A percentile compares a stretch with the other conserved stretches of the same genome.
Evolutionary conservation across 2,888 invertebrate species (phyloP).

Genomic region (Agrenia bidenticulata): DNA sequence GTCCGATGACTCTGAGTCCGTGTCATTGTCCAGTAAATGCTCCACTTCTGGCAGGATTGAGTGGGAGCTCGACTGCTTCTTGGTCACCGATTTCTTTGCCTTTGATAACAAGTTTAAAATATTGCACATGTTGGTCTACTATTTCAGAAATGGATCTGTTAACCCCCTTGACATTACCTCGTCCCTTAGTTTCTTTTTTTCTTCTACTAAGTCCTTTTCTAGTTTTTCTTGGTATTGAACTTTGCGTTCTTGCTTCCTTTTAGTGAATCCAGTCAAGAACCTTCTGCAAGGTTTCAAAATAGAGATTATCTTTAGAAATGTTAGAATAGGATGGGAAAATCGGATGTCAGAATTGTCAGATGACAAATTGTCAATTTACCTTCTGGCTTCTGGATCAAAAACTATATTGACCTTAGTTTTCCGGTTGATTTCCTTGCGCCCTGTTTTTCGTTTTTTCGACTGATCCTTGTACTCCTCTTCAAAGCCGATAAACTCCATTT

Average conservation of each 20-base stretch:
- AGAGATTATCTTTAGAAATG: too few species aligned
- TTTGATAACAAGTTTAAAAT: too few species aligned
- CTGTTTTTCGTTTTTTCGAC: slow-evolving; percentile 11
- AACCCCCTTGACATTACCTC: slow-evolving; percentile 40
- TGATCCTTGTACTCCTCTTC: slow-evolving; percentile 22
- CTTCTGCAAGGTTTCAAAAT: slow-evolving; percentile 30
- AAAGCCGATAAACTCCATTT: slow-evolving; percentile 29
- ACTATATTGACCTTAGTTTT: slow-evolving; percentile 43
- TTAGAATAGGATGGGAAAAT: too few species aligned
- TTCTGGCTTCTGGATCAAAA: slow-evolving; percentile 42
- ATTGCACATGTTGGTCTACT: too few species aligned
- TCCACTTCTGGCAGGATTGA: slow-evolving; percentile 50
- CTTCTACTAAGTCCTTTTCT: slow-evolving; percentile 44
- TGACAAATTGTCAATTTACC: slow-evolving; percentile 37
- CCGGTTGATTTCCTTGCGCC: slow-evolving; percentile 27
- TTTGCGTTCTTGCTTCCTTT: slow-evolving; percentile 48
- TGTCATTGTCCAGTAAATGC: slow-evolving; percentile 34
- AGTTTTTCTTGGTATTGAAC: slow-evolving; percentile 45
- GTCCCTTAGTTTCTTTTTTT: slow-evolving; percentile 41
- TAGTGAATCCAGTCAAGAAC: slow-evolving; percentile 49
- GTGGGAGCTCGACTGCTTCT: slow-evolving; percentile 47
- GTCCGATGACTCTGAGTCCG: background rate
- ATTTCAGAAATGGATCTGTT: background rate
- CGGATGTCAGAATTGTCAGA: too few species aligned
- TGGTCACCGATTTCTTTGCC: slow-evolving; percentile 37